Percentiles rank a stretch among this genome's conserved stretches.
Evolutionary conservation across 1,140 invertebrate species (phyloP).

Genomic region (Listronotus bonariensis): DNA sequence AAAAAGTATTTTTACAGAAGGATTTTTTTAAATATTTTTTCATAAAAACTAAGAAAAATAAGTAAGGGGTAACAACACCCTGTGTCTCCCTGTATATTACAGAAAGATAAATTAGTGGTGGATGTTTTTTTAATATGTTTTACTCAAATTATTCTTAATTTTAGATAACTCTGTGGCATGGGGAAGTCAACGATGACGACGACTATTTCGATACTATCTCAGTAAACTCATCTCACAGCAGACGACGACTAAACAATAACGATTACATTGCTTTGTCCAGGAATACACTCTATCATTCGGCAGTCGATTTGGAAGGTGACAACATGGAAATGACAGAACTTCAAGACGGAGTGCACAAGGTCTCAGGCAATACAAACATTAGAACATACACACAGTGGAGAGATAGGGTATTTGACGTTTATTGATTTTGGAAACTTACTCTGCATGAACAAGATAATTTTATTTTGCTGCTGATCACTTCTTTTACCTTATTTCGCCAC

Average conservation of each 20-base stretch:
- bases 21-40: too few species aligned
- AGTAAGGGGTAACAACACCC: too few species aligned
- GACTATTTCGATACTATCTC: slow-evolving; percentile 54
- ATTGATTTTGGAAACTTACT: slow-evolving; percentile 15
- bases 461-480: slow-evolving; percentile 4
- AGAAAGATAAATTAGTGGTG: too few species aligned
- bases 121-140: too few species aligned
- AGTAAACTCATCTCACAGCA: slow-evolving; percentile 44
- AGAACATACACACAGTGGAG: slow-evolving; percentile 57
- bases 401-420: slow-evolving; percentile 53
- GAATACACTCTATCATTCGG: slow-evolving; percentile 56
- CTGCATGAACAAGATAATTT: slow-evolving; percentile 12
- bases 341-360: slow-evolving; percentile 44
- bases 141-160: too few species aligned
- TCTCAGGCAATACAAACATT: slow-evolving; percentile 50
- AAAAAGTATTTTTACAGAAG: too few species aligned
- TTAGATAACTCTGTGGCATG: slow-evolving; percentile 14
- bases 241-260: slow-evolving; percentile 41
- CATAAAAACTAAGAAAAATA: too few species aligned
- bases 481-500: slow-evolving; percentile 44
- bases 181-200: slow-evolving; percentile 45
- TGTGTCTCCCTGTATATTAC: too few species aligned
- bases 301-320: slow-evolving; percentile 49
- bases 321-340: slow-evolving; percentile 46
- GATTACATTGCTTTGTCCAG: slow-evolving; percentile 52